Base-by-base conservation (phyloP, 53 echinoderm and acorn worm species). In the Henricia sp. region DNA sequence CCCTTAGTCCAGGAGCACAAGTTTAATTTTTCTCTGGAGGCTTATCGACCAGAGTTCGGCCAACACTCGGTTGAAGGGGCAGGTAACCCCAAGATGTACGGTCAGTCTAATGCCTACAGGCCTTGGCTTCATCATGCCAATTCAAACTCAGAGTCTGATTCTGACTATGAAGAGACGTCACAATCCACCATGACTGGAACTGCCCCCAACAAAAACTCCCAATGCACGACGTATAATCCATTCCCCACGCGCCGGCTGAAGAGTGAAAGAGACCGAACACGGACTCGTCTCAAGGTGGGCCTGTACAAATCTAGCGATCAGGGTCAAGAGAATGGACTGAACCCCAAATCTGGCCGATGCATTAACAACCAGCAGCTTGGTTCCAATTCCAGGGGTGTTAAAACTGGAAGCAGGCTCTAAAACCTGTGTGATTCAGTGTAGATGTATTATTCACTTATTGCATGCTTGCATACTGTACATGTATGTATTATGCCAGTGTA, bases 21-120 rank as follows among this genome's bases (percentile, higher is more conserved):
- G 50, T 95, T 95, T 37, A 95, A 92, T 54, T 90, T 87, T 51
- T 68, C 92, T 54, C 63, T 90, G 23, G 90, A 90, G 83, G 90
- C 95, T 1, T 95, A 89, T 86, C 90, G 85, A 40, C 95, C 95
- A 0, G 87, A 83, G 6, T 64, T 89, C 30, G 84, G 91, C 0
- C 56, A 72, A 29, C 26, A 46, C 6, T 74, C 76, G 1, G 68
- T 86, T 25, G 86, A 86, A 53, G 86, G 86, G 4, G 41, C 68
- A 13, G 76, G 86, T 30, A 86, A 86, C 71, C 86, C 86, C 0
- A 86, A 86, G 64, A 52, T 86, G 68, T 74, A 86, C 14, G 86
- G 86, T 39, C 86, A 86, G 53, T 86, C 86, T 23, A 41, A 83
- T 54, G 34, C 74, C 74, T 67, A 75, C 74, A 2, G 69, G 82